Conservation (phyloP, 2,888 invertebrate species). For the Temnothorax unifasciatus region DNA sequence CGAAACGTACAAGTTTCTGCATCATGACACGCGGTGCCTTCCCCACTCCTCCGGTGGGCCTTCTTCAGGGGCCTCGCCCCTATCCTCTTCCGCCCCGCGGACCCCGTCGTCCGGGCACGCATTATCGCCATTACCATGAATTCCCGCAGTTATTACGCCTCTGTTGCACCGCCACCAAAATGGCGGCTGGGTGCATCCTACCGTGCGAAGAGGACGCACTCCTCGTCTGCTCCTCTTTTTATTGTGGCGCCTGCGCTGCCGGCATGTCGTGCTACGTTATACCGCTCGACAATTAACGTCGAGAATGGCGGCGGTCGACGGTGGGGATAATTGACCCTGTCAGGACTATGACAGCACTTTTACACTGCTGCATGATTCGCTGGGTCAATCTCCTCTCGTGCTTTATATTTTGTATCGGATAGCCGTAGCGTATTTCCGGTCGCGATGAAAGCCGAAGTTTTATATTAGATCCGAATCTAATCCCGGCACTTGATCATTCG, state of each 20-base stretch:
- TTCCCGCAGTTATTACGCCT: slow-evolving; percentile 79
- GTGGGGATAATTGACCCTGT: slow-evolving; percentile 59
- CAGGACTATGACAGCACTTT: slow-evolving; percentile 57
- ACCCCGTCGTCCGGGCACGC: slow-evolving; percentile 70
- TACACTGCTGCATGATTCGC: slow-evolving; percentile 48
- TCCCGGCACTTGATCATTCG: background rate
- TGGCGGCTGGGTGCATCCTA: slow-evolving; percentile 76
- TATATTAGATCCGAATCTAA: slow-evolving; percentile 35
- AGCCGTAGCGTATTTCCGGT: slow-evolving; percentile 20
- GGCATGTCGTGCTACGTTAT: slow-evolving; percentile 49
- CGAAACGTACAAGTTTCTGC: slow-evolving; percentile 61
- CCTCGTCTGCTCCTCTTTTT: slow-evolving; percentile 35
- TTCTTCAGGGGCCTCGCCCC: slow-evolving; percentile 51
- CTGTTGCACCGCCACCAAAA: slow-evolving; percentile 79
- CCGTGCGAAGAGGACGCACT: slow-evolving; percentile 70
- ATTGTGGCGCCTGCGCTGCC: slow-evolving; percentile 54
- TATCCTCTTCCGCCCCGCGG: slow-evolving; percentile 66
- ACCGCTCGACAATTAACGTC: slow-evolving; percentile 60
- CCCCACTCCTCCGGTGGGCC: slow-evolving; percentile 65
- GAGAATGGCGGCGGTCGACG: slow-evolving; percentile 46
- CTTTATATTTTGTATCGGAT: slow-evolving; percentile 6
- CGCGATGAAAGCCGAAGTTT: background rate
- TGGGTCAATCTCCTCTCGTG: slow-evolving; percentile 45
- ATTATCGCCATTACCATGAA: slow-evolving; percentile 80
- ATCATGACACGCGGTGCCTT: slow-evolving; percentile 63